Evolutionary conservation across 2,113 vertebrate genomes (phyloP).

Genomic region (Octodon degus): DNA sequence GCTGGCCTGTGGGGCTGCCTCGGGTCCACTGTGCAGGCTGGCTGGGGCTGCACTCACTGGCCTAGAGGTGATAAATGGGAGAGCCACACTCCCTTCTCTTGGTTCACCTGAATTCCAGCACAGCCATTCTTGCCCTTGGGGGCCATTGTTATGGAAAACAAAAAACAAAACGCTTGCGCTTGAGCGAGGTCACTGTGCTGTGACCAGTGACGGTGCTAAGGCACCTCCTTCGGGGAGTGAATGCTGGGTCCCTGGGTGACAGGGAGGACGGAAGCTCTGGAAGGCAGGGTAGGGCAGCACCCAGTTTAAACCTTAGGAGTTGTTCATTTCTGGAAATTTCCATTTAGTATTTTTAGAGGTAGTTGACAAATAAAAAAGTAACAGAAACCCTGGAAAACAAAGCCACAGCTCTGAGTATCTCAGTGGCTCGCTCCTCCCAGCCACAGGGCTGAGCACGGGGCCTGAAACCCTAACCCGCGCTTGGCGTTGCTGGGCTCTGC

Average conservation of each 20-base stretch:
- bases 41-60: no score
- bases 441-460: background rate
- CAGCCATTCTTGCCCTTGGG: background rate
- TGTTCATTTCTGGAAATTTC: background rate
- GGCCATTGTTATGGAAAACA: background rate
- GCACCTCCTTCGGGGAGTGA: background rate
- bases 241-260: background rate
- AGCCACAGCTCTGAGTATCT: background rate
- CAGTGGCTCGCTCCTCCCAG: background rate
- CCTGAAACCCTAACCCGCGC: background rate
- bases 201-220: background rate
- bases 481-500: background rate
- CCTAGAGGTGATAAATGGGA: background rate
- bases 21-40: no score
- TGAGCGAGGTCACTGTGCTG: background rate
- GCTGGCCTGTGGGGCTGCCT: no score
- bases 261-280: background rate
- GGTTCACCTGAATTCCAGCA: background rate
- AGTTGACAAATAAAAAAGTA: background rate
- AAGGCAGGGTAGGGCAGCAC: background rate
- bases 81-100: background rate
- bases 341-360: background rate
- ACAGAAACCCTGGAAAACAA: background rate
- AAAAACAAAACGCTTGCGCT: background rate
- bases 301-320: background rate